phyloP scores from a whole-genome alignment of 2,888 invertebrate species.

The Toxonevra muliebris region DNA sequence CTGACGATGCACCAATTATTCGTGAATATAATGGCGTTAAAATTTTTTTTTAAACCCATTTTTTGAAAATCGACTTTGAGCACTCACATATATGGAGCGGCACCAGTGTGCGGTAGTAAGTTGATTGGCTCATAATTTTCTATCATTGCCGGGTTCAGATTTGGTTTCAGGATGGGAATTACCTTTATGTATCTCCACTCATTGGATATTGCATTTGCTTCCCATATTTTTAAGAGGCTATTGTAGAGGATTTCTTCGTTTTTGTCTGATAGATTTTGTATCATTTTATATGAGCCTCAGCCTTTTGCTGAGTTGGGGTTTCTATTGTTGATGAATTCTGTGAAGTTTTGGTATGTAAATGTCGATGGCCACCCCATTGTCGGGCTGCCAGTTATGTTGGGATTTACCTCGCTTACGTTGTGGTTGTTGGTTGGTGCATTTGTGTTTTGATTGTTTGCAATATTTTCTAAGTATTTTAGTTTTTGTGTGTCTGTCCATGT shows the following conservation, averaged over 20 bases:
- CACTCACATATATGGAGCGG: too few relatives aligned
- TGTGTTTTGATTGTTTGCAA: not conserved
- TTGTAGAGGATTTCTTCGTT: not conserved
- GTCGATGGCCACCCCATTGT: not conserved
- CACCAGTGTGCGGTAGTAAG: too few relatives aligned
- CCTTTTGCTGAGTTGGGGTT: constrained; percentile 2
- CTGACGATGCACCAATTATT: too few relatives aligned
- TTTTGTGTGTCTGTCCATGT: not conserved
- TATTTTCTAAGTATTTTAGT: not conserved
- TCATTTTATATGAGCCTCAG: constrained; percentile 1
- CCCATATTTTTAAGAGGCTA: not conserved
- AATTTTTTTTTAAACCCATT: too few relatives aligned
- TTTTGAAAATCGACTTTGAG: too few relatives aligned
- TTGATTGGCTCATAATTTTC: constrained; percentile 1
- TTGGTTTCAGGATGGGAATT: constrained; percentile 2
- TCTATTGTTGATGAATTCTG: not conserved
- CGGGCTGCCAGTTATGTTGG: not conserved
- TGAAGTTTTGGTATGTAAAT: constrained; percentile 4
- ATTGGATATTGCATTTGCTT: not conserved
- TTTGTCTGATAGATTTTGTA: not conserved
- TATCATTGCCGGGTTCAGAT: not conserved
- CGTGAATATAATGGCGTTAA: too few relatives aligned
- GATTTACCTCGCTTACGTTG: not conserved
- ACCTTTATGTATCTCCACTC: not conserved
- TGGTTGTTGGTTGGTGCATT: not conserved